Conservation (phyloP, 2,113 vertebrate species). For the Morone saxatilis region DNA sequence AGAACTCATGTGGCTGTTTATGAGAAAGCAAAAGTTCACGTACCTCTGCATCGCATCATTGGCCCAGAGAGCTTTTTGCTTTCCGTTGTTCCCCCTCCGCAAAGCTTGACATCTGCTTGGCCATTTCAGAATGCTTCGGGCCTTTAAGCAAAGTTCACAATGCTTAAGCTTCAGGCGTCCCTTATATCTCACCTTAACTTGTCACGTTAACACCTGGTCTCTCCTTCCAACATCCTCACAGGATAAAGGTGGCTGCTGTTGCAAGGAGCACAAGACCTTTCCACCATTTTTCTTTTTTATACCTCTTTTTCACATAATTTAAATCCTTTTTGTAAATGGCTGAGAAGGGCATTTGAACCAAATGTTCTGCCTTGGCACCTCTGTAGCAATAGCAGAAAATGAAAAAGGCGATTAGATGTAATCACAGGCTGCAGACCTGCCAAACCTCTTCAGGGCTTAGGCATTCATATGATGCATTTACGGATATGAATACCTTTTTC, state of each 20-base stretch:
- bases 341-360: slow-evolving; percentile 69
- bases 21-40: slow-evolving; percentile 76
- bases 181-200: slow-evolving; percentile 72
- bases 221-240: slow-evolving; percentile 83
- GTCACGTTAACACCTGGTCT: slow-evolving; percentile 70
- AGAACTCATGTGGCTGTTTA: slow-evolving; percentile 78
- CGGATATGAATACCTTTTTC: slow-evolving; percentile 71
- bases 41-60: slow-evolving; percentile 76
- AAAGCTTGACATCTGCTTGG: slow-evolving; percentile 85
- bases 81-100: slow-evolving; percentile 65
- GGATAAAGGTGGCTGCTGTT: slow-evolving; percentile 79
- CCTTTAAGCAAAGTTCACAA: slow-evolving; percentile 79
- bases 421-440: slow-evolving; percentile 77
- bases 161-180: slow-evolving; percentile 82
- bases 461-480: slow-evolving; percentile 72
- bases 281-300: slow-evolving; percentile 71
- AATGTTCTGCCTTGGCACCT: slow-evolving; percentile 76
- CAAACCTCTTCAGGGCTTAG: slow-evolving; percentile 73
- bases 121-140: slow-evolving; percentile 78
- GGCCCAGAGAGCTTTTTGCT: slow-evolving; percentile 70
- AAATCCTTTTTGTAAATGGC: slow-evolving; percentile 62
- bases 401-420: slow-evolving; percentile 62
- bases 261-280: slow-evolving; percentile 79
- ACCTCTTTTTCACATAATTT: slow-evolving; percentile 61
- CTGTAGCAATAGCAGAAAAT: slow-evolving; percentile 67